Percentiles rank a stretch among this genome's conserved stretches.
These are phyloP conservation scores for Rhombomys opimus DNA, from an alignment of 2,113 vertebrate genomes.

Conservation along the genomic window DNA sequence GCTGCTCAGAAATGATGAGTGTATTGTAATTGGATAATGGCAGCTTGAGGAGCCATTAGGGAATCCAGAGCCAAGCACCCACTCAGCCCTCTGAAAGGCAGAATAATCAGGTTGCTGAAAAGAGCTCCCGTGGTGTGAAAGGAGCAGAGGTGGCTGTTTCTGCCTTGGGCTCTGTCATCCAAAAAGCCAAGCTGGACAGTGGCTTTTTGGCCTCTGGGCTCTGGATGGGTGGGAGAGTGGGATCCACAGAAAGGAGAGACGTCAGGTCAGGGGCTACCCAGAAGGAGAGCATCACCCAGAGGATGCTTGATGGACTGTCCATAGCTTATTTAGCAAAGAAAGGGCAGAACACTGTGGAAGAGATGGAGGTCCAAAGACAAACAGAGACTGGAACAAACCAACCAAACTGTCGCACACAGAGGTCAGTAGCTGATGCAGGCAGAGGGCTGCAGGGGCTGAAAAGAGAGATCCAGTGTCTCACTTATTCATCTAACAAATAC, in stretches of 20 bases:
- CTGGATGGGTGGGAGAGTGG: accelerated
- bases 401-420: accelerated
- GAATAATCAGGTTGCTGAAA: neutral
- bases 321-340: slow-evolving; percentile 7
- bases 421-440: neutral
- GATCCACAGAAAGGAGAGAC: neutral
- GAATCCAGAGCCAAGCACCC: neutral
- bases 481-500: neutral
- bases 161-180: neutral
- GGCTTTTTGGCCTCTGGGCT: neutral
- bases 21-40: slow-evolving; percentile 76
- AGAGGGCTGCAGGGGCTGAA: neutral
- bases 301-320: neutral
- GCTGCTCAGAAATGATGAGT: slow-evolving; percentile 58
- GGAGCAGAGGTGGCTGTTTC: neutral
- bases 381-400: neutral
- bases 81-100: neutral
- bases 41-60: neutral
- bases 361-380: neutral
- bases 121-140: neutral
- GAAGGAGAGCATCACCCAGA: neutral
- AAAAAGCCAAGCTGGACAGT: neutral
- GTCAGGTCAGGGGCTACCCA: neutral
- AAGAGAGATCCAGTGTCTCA: neutral
- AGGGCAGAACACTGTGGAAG: neutral